A percentile compares a stretch with the other conserved stretches of the same genome.
Evolutionary conservation across 2,797 vertebrate genomes (phyloP).

Genomic region (Hirundo rustica): DNA sequence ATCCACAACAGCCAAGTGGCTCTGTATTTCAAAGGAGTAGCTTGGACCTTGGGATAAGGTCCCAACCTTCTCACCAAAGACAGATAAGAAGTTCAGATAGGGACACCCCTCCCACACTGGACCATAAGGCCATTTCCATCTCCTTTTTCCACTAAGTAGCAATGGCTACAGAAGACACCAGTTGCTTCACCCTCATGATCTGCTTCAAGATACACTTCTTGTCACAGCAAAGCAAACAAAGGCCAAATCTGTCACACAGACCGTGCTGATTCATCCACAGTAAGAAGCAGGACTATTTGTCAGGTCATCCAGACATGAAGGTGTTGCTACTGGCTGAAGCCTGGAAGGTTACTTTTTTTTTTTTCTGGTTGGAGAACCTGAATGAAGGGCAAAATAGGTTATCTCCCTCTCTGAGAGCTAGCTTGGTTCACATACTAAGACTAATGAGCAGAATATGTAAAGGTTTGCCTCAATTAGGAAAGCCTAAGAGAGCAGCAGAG

Average conservation of each 20-base stretch:
- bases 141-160: not conserved
- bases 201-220: not conserved
- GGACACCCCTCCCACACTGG: not conserved
- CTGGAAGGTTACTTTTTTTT: not conserved
- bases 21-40: not conserved
- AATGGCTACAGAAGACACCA: not conserved
- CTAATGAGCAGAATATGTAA: not conserved
- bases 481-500: not conserved
- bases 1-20: not conserved
- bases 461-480: not conserved
- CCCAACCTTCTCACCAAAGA: not conserved
- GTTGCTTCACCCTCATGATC: not conserved
- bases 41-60: not conserved
- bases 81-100: not conserved
- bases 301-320: not conserved
- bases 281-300: not conserved
- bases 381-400: not conserved
- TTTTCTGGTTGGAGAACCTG: not conserved
- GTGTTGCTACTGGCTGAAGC: not conserved
- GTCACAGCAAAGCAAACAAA: not conserved
- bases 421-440: not conserved
- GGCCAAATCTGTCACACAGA: not conserved
- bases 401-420: not conserved
- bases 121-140: not conserved
- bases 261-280: not conserved